Conservation (phyloP, 2,113 vertebrate species). For the Nothoprocta perdicaria region DNA sequence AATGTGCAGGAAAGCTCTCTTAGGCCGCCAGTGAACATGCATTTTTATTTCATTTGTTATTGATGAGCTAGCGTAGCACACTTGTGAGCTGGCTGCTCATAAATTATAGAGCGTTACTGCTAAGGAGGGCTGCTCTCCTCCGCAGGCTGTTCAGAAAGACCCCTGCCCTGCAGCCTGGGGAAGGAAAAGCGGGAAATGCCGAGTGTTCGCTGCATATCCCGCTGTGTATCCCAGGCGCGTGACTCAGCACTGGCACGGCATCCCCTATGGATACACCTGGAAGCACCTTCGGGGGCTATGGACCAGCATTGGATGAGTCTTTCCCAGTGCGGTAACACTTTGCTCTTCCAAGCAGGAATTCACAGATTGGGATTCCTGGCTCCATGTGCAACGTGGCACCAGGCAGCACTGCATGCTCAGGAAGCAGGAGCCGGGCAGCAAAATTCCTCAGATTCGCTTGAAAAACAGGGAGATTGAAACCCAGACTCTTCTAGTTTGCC, state of each 20-base stretch:
- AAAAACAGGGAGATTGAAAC: neutral
- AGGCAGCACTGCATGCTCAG: neutral
- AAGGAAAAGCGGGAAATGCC: neutral
- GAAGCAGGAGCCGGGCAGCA: neutral
- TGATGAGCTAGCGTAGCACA: neutral
- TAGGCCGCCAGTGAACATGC: fast-evolving
- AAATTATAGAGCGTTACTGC: fast-evolving
- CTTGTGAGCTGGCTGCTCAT: neutral
- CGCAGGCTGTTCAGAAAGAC: fast-evolving
- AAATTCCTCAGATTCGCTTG: neutral
- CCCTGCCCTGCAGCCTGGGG: neutral
- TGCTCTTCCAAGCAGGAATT: neutral
- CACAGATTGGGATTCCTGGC: no score
- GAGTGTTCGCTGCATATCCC: neutral
- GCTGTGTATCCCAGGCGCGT: neutral
- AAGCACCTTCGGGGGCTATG: neutral
- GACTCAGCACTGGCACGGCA: neutral
- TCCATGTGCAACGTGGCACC: neutral
- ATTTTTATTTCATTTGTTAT: neutral
- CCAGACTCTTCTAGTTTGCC: neutral
- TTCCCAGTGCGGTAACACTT: no score
- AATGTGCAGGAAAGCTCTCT: neutral
- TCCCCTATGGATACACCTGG: neutral
- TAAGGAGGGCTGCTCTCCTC: neutral
- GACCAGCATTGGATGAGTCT: neutral